These are phyloP conservation scores for Mandrillus leucophaeus DNA, from an alignment of 2,113 vertebrate genomes.

Conservation along the genomic window DNA sequence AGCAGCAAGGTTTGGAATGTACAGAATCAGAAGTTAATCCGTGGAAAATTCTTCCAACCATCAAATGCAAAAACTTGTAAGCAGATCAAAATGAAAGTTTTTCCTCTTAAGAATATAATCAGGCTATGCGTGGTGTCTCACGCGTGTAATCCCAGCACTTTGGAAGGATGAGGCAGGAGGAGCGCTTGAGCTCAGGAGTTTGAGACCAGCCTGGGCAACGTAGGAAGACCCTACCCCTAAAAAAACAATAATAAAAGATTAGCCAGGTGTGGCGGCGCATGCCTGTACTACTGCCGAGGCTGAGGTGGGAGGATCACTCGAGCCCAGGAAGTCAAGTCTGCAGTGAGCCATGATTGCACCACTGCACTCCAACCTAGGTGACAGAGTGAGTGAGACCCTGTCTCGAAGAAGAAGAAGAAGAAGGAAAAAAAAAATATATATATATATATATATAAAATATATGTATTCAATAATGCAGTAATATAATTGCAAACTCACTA, in stretches of 20 bases:
- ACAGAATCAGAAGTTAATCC: background rate
- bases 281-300: too few relatives aligned
- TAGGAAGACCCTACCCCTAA: background rate
- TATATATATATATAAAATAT: too few relatives aligned
- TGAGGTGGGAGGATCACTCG: too few relatives aligned
- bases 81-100: background rate
- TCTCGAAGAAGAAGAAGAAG: too few relatives aligned
- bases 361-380: too few relatives aligned
- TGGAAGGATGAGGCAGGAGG: background rate
- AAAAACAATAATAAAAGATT: background rate
- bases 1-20: conserved; percentile 30
- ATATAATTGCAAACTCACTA: background rate
- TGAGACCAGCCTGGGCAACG: background rate
- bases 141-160: background rate
- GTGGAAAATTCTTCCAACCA: background rate
- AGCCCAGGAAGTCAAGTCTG: too few relatives aligned
- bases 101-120: background rate
- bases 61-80: background rate
- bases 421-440: too few relatives aligned
- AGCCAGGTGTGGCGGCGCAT: too few relatives aligned
- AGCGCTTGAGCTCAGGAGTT: background rate
- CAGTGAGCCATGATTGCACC: too few relatives aligned
- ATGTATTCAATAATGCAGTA: background rate
- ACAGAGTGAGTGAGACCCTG: too few relatives aligned
- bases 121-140: background rate